Evolutionary conservation across 92 coral and sea anemone species (phyloP).

Genomic region (Parazoanthus darwini): DNA sequence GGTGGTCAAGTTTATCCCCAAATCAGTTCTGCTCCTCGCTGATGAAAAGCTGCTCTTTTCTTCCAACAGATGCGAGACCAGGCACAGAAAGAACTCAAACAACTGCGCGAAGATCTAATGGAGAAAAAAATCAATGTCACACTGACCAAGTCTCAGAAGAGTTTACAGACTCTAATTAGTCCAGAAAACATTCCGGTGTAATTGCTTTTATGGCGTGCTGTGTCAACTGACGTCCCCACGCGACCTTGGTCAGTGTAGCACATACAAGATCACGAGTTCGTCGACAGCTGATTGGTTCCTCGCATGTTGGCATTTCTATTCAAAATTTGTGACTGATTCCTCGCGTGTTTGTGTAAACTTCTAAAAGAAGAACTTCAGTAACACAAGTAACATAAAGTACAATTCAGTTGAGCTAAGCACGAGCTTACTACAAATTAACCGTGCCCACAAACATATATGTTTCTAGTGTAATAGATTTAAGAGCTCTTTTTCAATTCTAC

Average conservation of each 20-base stretch:
- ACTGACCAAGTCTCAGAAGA: conserved; percentile 81
- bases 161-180: conserved; percentile 63
- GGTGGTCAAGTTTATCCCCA: background rate
- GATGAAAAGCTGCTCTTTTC: background rate
- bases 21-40: background rate
- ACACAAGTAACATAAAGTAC: background rate
- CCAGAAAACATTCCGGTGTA: conserved; percentile 78
- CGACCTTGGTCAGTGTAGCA: background rate
- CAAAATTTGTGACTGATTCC: background rate
- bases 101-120: conserved; percentile 85
- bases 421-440: background rate
- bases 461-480: background rate
- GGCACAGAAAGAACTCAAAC: conserved; percentile 92
- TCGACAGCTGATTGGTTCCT: background rate
- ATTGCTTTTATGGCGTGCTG: background rate
- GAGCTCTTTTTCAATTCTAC: background rate
- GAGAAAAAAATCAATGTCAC: conserved; percentile 96
- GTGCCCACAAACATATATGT: too few relatives aligned
- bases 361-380: background rate
- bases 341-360: background rate
- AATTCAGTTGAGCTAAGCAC: background rate
- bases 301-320: background rate
- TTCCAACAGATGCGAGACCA: conserved; percentile 82
- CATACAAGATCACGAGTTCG: too few relatives aligned
- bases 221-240: background rate